Conservation (phyloP, 2,888 invertebrate species). For the Liopterus haemorrhoidalis region DNA sequence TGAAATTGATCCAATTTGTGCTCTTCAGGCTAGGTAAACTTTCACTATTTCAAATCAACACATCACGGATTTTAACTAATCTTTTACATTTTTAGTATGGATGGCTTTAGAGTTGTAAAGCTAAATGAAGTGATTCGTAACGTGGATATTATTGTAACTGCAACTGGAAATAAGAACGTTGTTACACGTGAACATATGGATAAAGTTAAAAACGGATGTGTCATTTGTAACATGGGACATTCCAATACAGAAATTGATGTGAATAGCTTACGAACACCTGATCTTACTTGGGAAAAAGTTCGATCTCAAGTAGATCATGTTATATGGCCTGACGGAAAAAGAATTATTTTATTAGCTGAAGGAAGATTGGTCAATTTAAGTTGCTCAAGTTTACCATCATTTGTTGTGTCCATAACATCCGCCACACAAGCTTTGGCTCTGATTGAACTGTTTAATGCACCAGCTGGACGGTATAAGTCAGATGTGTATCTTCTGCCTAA, state of each 20-base stretch:
- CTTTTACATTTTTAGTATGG: slow-evolving; percentile 65
- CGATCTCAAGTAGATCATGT: slow-evolving; percentile 97
- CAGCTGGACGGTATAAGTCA: slow-evolving; percentile 87
- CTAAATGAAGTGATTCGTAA: slow-evolving; percentile 87
- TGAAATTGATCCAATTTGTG: slow-evolving; percentile 97
- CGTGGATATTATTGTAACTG: slow-evolving; percentile 95
- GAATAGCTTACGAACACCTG: slow-evolving; percentile 86
- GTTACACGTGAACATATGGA: slow-evolving; percentile 94
- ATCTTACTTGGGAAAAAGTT: slow-evolving; percentile 95
- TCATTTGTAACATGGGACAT: slow-evolving; percentile 96
- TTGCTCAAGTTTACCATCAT: slow-evolving; percentile 94
- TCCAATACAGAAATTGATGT: slow-evolving; percentile 96
- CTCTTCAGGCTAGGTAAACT: slow-evolving; percentile 79
- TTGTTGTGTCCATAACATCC: slow-evolving; percentile 96
- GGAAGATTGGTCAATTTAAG: slow-evolving; percentile 93
- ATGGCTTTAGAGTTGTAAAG: slow-evolving; percentile 92
- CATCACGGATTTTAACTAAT: slow-evolving; percentile 3
- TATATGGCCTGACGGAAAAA: slow-evolving; percentile 95
- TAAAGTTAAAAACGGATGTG: slow-evolving; percentile 85
- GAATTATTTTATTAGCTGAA: slow-evolving; percentile 88
- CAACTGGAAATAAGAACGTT: slow-evolving; percentile 95
- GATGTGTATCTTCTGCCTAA: slow-evolving; percentile 97
- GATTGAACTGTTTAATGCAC: slow-evolving; percentile 95
- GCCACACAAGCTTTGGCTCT: slow-evolving; percentile 95
- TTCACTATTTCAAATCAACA: slow-evolving; percentile 1